Base-by-base conservation (phyloP, 2,113 vertebrate genomes). In the Panthera uncia region DNA sequence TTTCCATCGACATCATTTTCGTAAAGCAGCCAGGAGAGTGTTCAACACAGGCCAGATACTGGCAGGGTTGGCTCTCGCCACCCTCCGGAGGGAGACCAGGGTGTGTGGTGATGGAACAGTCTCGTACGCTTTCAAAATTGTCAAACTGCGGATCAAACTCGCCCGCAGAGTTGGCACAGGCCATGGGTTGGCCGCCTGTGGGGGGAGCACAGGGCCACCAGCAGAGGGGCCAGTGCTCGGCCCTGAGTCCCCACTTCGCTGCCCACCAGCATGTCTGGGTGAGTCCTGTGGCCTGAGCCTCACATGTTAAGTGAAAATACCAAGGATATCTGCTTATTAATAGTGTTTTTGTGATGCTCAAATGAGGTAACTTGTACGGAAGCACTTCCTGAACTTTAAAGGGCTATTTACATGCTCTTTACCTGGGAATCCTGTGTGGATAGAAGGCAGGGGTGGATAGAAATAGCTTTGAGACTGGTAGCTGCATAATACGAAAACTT, bases 121-220 rank as follows among this genome's bases (percentile, higher is more conserved):
- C 57, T 41, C 9, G 1, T 33, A 6, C 31, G n/a, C 73, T 79
- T 25, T 65, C 50, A 81, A 1, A 15, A 23, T 8, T 5, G 50
- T 57, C n/a, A 14, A 38, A 36, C 29, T 57, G 15, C 12, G 19
- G 27, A 33, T 4, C 25, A 29, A 16, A 76, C 65, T 89, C 27
- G 0, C 48, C 18, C 3, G 9, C 48, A 41, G 18, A 38, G 61
- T 31, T 15, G 45, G 61, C 27, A n/a, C 21, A 18, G 36, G 63
- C 25, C 36, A 31, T 12, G 0, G 14, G 12, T 65, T 23, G 12
- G 38, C 82, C 27, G 29, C 15, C 3, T 16, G 2, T 12, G 4
- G 7, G 48, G 27, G 12, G 15, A 31, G n/a, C 19, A 33, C 41
- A 18, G 65, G 25, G 52, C 21, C 0, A 0, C 50, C 45, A 2